A percentile compares a stretch with the other conserved stretches of the same genome.
Conservation (phyloP, 2,888 invertebrate genomes). For the Oxycera nigricornis region DNA sequence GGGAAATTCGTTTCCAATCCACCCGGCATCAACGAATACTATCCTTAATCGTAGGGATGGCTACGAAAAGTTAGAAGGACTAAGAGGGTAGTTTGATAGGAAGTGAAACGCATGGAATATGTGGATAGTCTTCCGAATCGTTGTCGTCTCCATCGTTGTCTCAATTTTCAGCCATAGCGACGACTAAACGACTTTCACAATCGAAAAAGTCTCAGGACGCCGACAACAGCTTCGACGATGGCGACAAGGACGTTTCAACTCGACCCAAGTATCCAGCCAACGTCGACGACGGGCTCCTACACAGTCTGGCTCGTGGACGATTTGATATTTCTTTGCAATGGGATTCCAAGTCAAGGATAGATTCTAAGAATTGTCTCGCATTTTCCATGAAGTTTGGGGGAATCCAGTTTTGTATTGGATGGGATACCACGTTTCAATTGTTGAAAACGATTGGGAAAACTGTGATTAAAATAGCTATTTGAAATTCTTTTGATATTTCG, state of each 20-base stretch:
- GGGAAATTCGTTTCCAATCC: neutral
- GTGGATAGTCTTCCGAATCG: neutral
- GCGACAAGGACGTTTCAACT: slow-evolving; percentile 26
- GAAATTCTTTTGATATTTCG: no score
- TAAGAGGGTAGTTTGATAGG: neutral
- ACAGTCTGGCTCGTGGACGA: slow-evolving; percentile 29
- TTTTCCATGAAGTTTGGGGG: slow-evolving; percentile 31
- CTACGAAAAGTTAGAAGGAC: no score
- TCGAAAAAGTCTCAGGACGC: slow-evolving; percentile 28
- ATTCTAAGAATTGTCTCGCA: slow-evolving; percentile 26
- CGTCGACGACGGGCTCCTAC: slow-evolving; percentile 11
- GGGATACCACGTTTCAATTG: neutral
- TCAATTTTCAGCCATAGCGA: slow-evolving; percentile 37
- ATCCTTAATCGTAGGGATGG: slow-evolving; percentile 7
- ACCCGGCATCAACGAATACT: neutral
- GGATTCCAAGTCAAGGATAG: slow-evolving; percentile 23
- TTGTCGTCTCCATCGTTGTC: slow-evolving; percentile 13
- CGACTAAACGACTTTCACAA: slow-evolving; percentile 36
- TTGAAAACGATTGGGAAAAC: neutral
- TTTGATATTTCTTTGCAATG: neutral
- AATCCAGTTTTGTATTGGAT: neutral
- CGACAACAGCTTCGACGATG: neutral
- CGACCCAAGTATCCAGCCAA: neutral
- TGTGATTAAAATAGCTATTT: no score
- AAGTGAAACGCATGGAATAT: slow-evolving; percentile 6